Evolutionary conservation across 2,113 vertebrate species (phyloP), one percentile per base, ranked within the genome.

Genomic region (Poecile atricapillus): DNA sequence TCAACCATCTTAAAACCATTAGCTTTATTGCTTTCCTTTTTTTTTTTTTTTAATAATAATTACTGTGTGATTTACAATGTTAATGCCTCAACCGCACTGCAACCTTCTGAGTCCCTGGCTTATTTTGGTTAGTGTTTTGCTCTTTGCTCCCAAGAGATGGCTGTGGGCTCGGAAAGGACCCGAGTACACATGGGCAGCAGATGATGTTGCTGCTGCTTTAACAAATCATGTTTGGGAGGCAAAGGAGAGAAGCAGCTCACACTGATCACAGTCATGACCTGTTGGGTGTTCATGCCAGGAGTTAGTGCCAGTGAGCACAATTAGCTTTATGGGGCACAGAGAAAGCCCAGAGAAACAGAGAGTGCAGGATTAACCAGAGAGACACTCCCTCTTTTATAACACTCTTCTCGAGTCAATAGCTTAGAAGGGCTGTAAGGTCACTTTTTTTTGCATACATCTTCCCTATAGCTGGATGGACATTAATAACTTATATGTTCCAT

Each of bases 111-210:
- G 83, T 78, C 70, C 37, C 39, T 55, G 75, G 33, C n/a, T 94
- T 87, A 35, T 56, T 94, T 83, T 71, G 49, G 43, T 89, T 90
- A 90, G 25, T 60, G 73, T 67, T 93, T 87, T 70, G 28, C 55
- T 94, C 78, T 63, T 68, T 10, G 2, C 77, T 96, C 77, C 83
- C 83, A 27, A 47, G 87, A 77, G 87, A 55, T 6, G 43, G n/a
- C 77, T 67, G 46, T 13, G 33, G 59, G 69, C 60, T 96, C 5
- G 0, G 84, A 58, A 78, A 67, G 52, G 60, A 71, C 76, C 39
- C 16, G 11, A 88, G 14, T 90, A 75, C 96, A 96, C 89, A 43
- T 93, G 93, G 91, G 60, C 59, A 95, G 70, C 91, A 97, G 94
- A 96, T 97, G 93, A 94, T 47, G 47, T 27, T 89, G 68, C 55